phyloP scores from a whole-genome alignment of 1,140 invertebrate genomes.

The Tribolium madens region DNA sequence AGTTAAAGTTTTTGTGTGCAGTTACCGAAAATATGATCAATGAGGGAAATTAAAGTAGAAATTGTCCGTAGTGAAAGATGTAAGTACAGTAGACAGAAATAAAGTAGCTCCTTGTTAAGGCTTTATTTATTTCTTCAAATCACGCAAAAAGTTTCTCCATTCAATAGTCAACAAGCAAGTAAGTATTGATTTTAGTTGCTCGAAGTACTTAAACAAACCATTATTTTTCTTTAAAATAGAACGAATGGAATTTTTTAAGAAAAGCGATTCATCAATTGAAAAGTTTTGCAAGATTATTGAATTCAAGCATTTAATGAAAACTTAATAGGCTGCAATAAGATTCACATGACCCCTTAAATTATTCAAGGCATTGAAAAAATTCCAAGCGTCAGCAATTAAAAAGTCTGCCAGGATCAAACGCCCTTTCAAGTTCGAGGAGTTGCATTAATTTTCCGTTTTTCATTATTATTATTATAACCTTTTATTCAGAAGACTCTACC shows the following conservation, averaged over 20 bases:
- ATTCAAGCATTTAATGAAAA: conserved; percentile 15
- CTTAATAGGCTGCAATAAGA: conserved; percentile 30
- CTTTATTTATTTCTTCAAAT: conserved; percentile 39
- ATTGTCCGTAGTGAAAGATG: conserved; percentile 11
- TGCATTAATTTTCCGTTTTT: conserved; percentile 5
- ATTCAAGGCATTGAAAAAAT: conserved; percentile 34
- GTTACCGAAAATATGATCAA: conserved; percentile 19
- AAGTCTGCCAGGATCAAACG: conserved; percentile 9
- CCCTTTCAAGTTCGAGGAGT: conserved; percentile 5
- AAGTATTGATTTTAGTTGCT: conserved; percentile 29
- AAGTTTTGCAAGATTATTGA: too few relatives aligned
- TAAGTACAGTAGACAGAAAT: conserved; percentile 15
- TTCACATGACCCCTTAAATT: conserved; percentile 15
- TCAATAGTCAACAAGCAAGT: conserved; percentile 12
- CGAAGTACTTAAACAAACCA: neutral
- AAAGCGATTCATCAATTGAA: neutral
- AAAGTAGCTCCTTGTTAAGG: conserved; percentile 21
- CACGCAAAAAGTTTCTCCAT: conserved; percentile 31
- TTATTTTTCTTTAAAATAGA: neutral
- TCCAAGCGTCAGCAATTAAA: conserved; percentile 29
- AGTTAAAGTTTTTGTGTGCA: neutral
- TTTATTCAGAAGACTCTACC: neutral
- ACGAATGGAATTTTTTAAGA: neutral
- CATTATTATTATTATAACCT: neutral
- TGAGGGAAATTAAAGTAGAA: conserved; percentile 21